Evolutionary conservation across 2,888 invertebrate species (phyloP).

Genomic region (Synergus itoensis): DNA sequence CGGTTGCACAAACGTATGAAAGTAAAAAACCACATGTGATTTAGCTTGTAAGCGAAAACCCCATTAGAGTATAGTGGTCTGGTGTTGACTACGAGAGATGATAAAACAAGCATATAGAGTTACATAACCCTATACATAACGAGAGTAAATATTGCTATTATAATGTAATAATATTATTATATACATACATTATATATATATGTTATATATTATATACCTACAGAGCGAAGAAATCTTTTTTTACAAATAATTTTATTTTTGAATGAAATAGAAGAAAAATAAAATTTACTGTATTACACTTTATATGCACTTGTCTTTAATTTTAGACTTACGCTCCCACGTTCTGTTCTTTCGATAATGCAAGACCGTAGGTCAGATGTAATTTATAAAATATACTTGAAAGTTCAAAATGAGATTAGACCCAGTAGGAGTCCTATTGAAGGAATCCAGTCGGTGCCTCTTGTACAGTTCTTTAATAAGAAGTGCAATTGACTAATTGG

Average conservation of each 20-base stretch:
- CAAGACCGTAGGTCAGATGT: conserved; percentile 4
- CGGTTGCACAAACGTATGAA: conserved; percentile 74
- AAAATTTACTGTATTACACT: conserved; percentile 72
- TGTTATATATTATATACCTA: conserved; percentile 68
- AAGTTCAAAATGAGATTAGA: conserved; percentile 31
- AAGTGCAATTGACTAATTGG: conserved; percentile 39
- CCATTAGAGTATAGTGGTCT: conserved; percentile 64
- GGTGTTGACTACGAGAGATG: conserved; percentile 38
- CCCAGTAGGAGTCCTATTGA: conserved; percentile 14
- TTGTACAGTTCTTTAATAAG: conserved; percentile 27
- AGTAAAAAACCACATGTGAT: conserved; percentile 77
- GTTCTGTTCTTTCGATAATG: not conserved
- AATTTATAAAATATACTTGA: conserved; percentile 12
- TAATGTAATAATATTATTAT: conserved; percentile 58
- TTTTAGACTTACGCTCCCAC: not conserved
- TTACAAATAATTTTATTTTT: conserved; percentile 78
- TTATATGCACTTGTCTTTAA: conserved; percentile 40
- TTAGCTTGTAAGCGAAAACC: conserved; percentile 74
- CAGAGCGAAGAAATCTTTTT: conserved; percentile 75
- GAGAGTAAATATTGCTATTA: conserved; percentile 58
- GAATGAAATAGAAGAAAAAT: conserved; percentile 74
- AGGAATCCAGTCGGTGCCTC: conserved; percentile 27
- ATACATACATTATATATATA: conserved; percentile 63
- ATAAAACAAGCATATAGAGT: conserved; percentile 48
- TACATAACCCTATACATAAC: conserved; percentile 53